Evolutionary conservation across 1,140 invertebrate genomes (phyloP).

Genomic region (Hylyphantes graminicola): DNA sequence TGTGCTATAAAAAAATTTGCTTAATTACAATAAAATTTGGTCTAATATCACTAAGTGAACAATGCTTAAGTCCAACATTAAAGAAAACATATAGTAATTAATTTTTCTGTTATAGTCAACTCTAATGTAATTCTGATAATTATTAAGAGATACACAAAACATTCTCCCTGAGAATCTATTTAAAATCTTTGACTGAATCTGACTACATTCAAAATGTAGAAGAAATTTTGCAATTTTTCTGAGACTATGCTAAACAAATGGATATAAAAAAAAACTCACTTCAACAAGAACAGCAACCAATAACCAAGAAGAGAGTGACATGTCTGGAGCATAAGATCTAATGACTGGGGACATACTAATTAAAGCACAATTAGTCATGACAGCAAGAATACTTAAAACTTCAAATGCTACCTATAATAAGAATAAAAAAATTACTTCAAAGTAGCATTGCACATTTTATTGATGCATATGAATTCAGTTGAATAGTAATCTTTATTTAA

Average conservation of each 20-base stretch:
- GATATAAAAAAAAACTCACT: conserved; percentile 65
- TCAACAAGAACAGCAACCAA: conserved; percentile 67
- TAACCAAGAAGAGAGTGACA: conserved; percentile 60
- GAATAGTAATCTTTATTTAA: too few relatives aligned
- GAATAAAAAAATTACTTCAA: too few relatives aligned
- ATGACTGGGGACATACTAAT: conserved; percentile 67
- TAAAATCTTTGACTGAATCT: not conserved
- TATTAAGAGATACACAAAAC: not conserved
- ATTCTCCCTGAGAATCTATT: not conserved
- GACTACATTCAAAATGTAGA: not conserved
- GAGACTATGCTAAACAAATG: not conserved
- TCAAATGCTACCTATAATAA: conserved; percentile 67
- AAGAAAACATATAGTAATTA: too few relatives aligned
- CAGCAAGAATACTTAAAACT: conserved; percentile 67
- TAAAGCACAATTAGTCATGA: conserved; percentile 68
- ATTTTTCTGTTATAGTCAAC: not conserved
- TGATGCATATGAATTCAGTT: too few relatives aligned
- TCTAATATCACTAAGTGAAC: too few relatives aligned
- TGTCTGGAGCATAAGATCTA: conserved; percentile 65
- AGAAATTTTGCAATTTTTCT: not conserved
- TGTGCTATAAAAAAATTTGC: conserved; percentile 76
- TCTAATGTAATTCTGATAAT: not conserved
- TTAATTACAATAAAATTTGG: not conserved
- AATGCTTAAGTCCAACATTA: too few relatives aligned
- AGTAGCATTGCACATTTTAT: too few relatives aligned